A percentile compares a stretch with the other conserved stretches of the same genome.
Evolutionary conservation across 2,113 vertebrate genomes (phyloP).

Genomic region (Ahaetulla prasina): DNA sequence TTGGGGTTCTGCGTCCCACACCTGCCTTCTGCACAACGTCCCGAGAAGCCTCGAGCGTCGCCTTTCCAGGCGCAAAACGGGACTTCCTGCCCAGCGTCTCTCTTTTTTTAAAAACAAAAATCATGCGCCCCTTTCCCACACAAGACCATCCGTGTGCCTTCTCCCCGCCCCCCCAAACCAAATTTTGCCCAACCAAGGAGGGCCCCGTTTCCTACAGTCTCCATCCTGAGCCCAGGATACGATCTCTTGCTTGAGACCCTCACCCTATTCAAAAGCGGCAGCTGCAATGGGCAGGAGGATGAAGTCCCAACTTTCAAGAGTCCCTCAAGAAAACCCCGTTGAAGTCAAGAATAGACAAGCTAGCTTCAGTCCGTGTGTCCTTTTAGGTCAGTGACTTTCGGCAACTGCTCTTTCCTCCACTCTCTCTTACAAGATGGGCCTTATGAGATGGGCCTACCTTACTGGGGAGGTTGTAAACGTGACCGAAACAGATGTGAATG

Average conservation of each 20-base stretch:
- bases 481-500: background rate
- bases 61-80: background rate
- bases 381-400: too few species aligned
- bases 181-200: background rate
- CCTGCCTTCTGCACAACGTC: background rate
- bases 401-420: background rate
- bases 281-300: too few species aligned
- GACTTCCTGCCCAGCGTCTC: background rate
- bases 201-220: background rate
- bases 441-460: background rate
- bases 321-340: background rate
- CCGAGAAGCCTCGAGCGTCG: too few species aligned
- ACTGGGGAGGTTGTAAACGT: background rate
- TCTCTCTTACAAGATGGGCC: background rate
- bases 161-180: background rate
- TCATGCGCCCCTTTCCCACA: rapidly evolving
- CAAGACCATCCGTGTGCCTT: background rate
- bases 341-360: background rate
- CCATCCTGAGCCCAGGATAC: background rate
- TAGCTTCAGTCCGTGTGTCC: too few species aligned
- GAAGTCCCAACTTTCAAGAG: too few species aligned
- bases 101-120: background rate
- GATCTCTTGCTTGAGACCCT: background rate
- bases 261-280: background rate
- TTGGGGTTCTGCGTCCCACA: background rate